Percentiles rank a stretch among this genome's conserved stretches.
Conservation (phyloP, 2,888 invertebrate species). For the Rotaria sp. region DNA sequence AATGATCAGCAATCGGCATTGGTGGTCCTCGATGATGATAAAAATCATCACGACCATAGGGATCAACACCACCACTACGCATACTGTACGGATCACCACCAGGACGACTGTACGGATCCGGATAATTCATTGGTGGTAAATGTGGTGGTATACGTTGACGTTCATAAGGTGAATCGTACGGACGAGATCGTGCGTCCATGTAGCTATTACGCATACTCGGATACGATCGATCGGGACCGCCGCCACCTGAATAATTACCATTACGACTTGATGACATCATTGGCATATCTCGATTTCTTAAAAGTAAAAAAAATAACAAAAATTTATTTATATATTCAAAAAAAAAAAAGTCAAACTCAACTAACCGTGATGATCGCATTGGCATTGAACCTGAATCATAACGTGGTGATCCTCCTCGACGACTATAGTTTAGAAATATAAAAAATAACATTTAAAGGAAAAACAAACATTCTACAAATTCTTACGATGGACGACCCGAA, state of each 20-base stretch:
- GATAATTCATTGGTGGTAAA: neutral
- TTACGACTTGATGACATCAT: conserved; percentile 6
- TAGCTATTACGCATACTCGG: neutral
- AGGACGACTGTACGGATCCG: neutral
- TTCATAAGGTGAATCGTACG: conserved; percentile 6
- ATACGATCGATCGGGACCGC: conserved; percentile 1
- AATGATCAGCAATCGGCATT: neutral
- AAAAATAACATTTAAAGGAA: neutral
- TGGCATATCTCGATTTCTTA: neutral
- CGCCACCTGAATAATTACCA: neutral
- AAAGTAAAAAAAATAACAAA: neutral
- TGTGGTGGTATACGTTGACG: neutral
- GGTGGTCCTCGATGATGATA: neutral
- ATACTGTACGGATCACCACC: conserved; percentile 16
- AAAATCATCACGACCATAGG: conserved; percentile 3
- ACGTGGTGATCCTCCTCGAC: neutral
- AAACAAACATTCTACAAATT: neutral
- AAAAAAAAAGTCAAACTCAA: too few relatives aligned
- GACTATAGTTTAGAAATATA: neutral
- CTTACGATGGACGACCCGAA: neutral
- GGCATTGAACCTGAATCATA: conserved; percentile 16
- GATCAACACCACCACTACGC: neutral
- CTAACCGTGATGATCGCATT: neutral
- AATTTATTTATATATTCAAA: neutral
- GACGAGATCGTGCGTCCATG: conserved; percentile 7